Conservation (phyloP, 2,888 invertebrate genomes). For the Hipparchia semele region DNA sequence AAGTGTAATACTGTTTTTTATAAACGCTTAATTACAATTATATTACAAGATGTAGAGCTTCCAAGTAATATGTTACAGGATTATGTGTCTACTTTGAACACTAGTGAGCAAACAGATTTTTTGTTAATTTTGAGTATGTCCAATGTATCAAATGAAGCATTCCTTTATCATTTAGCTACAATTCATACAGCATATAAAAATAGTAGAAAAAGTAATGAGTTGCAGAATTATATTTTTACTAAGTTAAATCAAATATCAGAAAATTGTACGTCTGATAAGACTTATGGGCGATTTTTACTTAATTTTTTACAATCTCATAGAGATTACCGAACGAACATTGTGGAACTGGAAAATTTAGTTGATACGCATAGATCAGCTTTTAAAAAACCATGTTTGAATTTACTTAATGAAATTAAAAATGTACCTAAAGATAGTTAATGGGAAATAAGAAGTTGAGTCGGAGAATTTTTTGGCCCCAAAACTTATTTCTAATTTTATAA, state of each 20-base stretch:
- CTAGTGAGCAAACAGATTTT: constrained; percentile 44
- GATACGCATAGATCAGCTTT: constrained; percentile 60
- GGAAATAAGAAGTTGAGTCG: too few relatives aligned
- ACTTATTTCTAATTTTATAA: too few relatives aligned
- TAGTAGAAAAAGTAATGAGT: constrained; percentile 49
- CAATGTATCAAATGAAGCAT: constrained; percentile 50
- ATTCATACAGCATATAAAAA: constrained; percentile 59
- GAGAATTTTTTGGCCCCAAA: too few relatives aligned
- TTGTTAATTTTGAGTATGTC: constrained; percentile 47
- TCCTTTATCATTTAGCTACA: constrained; percentile 54
- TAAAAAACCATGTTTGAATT: constrained; percentile 56
- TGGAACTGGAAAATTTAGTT: constrained; percentile 50
- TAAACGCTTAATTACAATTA: constrained; percentile 46
- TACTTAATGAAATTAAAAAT: constrained; percentile 41
- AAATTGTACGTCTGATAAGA: constrained; percentile 51
- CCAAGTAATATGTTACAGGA: constrained; percentile 54
- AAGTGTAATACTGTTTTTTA: constrained; percentile 47
- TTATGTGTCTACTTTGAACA: constrained; percentile 50
- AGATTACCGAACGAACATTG: constrained; percentile 29
- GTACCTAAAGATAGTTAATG: background rate
- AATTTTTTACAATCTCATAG: constrained; percentile 56
- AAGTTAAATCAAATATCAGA: constrained; percentile 46
- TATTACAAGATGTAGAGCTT: constrained; percentile 54
- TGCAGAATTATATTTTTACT: constrained; percentile 53
- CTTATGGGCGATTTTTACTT: constrained; percentile 60